Evolutionary conservation across 1,140 invertebrate species (phyloP).

Genomic region (Drosophila sp.): DNA sequence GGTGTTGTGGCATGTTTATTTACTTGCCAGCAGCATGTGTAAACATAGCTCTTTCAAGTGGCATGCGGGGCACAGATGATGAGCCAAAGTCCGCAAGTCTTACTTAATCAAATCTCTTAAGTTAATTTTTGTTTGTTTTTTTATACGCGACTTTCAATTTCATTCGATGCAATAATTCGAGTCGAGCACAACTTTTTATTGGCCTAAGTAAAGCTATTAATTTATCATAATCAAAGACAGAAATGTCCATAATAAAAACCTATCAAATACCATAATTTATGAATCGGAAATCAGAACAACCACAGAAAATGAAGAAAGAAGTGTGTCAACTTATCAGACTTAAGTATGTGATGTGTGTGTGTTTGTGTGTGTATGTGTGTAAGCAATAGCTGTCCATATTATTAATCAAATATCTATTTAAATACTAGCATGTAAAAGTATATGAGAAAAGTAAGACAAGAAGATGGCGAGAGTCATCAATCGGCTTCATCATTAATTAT

Average conservation of each 20-base stretch:
- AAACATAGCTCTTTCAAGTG: constrained; percentile 21
- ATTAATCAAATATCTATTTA: constrained; percentile 83
- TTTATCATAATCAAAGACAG: constrained; percentile 72
- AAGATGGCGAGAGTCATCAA: constrained; percentile 56
- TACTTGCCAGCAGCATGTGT: constrained; percentile 35
- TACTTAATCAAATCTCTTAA: constrained; percentile 42
- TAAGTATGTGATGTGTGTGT: constrained; percentile 18
- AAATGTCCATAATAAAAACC: constrained; percentile 71
- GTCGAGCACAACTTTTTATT: background rate
- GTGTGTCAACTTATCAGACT: constrained; percentile 58
- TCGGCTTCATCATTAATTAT: constrained; percentile 75
- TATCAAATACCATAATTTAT: constrained; percentile 71
- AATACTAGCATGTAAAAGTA: constrained; percentile 41
- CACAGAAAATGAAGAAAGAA: constrained; percentile 19
- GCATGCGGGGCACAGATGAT: background rate
- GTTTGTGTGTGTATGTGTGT: constrained; percentile 9
- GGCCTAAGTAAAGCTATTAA: constrained; percentile 27
- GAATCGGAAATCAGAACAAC: constrained; percentile 10
- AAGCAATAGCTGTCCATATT: constrained; percentile 19
- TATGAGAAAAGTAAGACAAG: constrained; percentile 34
- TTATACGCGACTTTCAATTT: constrained; percentile 9
- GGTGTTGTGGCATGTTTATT: constrained; percentile 35
- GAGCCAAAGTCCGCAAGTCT: constrained; percentile 12
- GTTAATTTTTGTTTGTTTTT: constrained; percentile 21
- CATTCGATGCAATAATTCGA: constrained; percentile 6